Evolutionary conservation across 2,797 vertebrate genomes (phyloP).

Genomic region (Echeneis naucrates): DNA sequence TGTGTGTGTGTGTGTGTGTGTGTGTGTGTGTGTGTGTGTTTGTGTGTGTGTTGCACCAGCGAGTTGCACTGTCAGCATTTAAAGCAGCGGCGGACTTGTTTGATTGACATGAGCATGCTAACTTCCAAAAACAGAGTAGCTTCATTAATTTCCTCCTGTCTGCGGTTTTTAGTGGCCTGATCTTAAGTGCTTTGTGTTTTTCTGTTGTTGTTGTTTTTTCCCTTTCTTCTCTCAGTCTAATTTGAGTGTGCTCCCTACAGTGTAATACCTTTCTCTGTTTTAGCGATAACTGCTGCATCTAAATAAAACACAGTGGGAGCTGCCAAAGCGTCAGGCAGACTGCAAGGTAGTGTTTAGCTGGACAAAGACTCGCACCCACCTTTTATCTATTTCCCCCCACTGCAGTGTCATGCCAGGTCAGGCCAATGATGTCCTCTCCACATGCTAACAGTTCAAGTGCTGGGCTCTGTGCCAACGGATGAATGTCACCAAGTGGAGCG

Average conservation of each 20-base stretch:
- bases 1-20: too few relatives aligned
- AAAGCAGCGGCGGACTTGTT: neutral
- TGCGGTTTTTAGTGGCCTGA: constrained; percentile 32
- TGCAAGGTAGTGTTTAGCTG: constrained; percentile 65
- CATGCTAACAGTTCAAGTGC: constrained; percentile 33
- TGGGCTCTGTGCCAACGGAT: constrained; percentile 41
- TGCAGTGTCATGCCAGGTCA: constrained; percentile 58
- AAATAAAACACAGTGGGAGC: constrained; percentile 57
- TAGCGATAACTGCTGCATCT: constrained; percentile 64
- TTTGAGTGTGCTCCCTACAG: constrained; percentile 49
- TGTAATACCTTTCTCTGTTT: constrained; percentile 46
- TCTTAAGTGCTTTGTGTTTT: constrained; percentile 29
- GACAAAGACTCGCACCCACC: constrained; percentile 67
- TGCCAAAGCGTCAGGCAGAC: constrained; percentile 55
- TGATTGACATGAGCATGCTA: neutral
- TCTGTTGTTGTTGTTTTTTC: constrained; percentile 4
- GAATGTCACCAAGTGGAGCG: constrained; percentile 45
- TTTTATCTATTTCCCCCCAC: constrained; percentile 53
- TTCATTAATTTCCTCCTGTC: constrained; percentile 27
- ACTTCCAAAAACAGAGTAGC: neutral
- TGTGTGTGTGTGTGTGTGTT: too few relatives aligned
- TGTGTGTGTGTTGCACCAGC: too few relatives aligned
- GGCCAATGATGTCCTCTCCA: constrained; percentile 44
- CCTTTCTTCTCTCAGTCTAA: constrained; percentile 37
- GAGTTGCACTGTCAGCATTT: neutral